Evolutionary conservation across 1,140 invertebrate genomes (phyloP), one percentile per base, ranked within the genome.

Genomic region (Philaenus spumarius): DNA sequence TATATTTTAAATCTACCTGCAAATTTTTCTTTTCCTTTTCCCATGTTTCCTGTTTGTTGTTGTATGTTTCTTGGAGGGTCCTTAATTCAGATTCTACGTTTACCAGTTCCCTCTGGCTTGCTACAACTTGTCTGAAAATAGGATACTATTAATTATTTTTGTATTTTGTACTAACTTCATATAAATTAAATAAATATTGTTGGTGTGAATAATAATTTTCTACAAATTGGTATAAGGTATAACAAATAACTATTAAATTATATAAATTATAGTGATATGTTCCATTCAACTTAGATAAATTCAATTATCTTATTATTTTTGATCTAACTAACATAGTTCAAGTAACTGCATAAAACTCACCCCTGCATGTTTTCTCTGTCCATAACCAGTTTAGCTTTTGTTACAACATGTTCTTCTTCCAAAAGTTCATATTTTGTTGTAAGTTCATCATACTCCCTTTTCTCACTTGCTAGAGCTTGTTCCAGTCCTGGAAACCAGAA

Each of bases 391-490:
- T 86, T 80, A 14, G 85, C 81, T 71, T 90, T 91, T 48, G 83
- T 84, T 0, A 87, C 78, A 0, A 89, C 85, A 62, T 87, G 86
- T 67, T 91, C 87, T 69, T 91, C 87, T 67, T 86, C 83, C n/a
- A 94, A 72, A 58, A 86, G 77, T 66, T 90, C 89, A 71, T 91
- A 89, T 70, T 88, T 90, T 2, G 77, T 75, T 23, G 86, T 90
- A 6, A 93, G 73, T 62, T 91, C 88, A 59, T 89, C 84, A 69
- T 87, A 87, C 62, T 89, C 84, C 58, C 85, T 80, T 55, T 81
- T 81, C 67, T 85, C 84, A 19, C 75, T 75, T 34, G 76, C 76
- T 30, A 90, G 63, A 37, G 82, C 78, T 62, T 78, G 74, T 71
- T 89, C 83, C 61, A 88, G 68, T 69, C 80, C 86, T 87, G 68